Conservation (phyloP, 1,140 invertebrate genomes). For the Littorina saxatilis region DNA sequence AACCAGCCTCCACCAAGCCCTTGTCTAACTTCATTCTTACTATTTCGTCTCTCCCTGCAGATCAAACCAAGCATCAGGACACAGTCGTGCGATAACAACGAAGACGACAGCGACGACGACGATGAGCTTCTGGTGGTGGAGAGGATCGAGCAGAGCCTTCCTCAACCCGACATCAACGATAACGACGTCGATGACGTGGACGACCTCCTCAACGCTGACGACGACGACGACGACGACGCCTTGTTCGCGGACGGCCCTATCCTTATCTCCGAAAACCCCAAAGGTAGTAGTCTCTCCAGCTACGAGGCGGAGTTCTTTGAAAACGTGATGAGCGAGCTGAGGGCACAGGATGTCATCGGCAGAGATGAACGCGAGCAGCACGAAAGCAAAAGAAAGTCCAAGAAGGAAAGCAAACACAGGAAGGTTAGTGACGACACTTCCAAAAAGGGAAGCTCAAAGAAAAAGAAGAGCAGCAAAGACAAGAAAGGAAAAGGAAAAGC, state of each 20-base stretch:
- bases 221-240: constrained; percentile 26
- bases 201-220: neutral
- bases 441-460: neutral
- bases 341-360: neutral
- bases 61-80: neutral
- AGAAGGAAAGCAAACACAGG: neutral
- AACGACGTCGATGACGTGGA: constrained; percentile 35
- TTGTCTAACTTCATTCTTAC: too few species aligned
- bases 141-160: constrained; percentile 8
- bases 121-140: constrained; percentile 16
- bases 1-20: too few species aligned
- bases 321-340: constrained; percentile 30
- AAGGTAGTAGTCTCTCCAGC: too few species aligned
- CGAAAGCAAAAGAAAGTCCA: neutral
- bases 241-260: neutral
- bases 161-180: constrained; percentile 25
- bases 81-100: constrained; percentile 51
- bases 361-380: neutral
- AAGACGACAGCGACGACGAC: constrained; percentile 30
- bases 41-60: neutral
- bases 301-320: constrained; percentile 7
- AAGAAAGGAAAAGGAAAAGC: neutral
- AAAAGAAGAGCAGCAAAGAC: neutral
- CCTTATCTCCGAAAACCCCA: too few species aligned
- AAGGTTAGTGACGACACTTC: neutral